phyloP scores from a whole-genome alignment of 2,113 vertebrate genomes.

The Cephalopterus ornatus region DNA sequence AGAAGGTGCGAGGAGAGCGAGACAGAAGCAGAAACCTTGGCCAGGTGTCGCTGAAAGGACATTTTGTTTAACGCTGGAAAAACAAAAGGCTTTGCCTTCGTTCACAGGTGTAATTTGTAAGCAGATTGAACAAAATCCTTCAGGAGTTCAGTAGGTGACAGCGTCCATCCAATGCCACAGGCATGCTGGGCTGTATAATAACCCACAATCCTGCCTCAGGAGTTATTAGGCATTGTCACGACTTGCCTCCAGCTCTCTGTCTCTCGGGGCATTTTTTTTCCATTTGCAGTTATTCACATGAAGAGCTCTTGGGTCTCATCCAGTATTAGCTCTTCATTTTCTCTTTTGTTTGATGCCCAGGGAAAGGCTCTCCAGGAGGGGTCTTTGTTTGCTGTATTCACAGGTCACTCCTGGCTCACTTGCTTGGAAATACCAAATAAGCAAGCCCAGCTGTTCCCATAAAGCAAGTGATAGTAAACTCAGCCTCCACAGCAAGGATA shows the following conservation, averaged over 20 bases:
- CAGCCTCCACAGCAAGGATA: neutral
- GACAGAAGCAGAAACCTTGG: neutral
- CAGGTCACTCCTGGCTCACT: neutral
- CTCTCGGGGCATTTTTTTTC: conserved; percentile 1
- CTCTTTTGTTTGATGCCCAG: neutral
- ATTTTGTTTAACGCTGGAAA: neutral
- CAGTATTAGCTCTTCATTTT: neutral
- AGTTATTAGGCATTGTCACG: neutral
- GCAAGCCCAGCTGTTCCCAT: neutral
- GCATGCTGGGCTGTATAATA: neutral
- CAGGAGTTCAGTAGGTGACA: neutral
- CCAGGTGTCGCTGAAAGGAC: neutral
- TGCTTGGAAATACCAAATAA: neutral
- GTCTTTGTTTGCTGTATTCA: neutral
- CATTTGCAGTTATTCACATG: neutral
- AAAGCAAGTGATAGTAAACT: neutral
- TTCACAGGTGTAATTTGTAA: neutral
- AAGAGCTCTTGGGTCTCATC: neutral
- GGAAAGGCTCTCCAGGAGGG: neutral
- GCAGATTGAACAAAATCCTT: neutral
- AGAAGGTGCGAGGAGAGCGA: neutral
- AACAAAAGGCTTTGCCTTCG: neutral
- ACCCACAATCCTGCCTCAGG: neutral
- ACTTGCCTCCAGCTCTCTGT: neutral
- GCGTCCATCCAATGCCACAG: neutral